Percentiles rank a stretch among this genome's conserved stretches.
These are phyloP conservation scores for Drosophila paramelanica DNA, from an alignment of 2,888 invertebrate genomes.

Conservation along the genomic window DNA sequence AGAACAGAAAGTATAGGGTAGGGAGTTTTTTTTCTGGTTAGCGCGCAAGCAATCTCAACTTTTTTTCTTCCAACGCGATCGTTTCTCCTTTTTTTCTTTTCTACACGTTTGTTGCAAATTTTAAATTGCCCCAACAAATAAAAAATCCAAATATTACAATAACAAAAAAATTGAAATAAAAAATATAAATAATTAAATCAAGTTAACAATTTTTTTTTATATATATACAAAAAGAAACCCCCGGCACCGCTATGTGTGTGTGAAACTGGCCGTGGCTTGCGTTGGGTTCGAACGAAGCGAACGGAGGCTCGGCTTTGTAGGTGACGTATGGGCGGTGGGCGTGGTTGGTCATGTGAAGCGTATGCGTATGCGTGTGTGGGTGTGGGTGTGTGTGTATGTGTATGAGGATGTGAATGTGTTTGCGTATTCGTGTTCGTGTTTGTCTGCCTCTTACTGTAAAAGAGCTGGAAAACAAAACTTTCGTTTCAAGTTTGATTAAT, in stretches of 20 bases:
- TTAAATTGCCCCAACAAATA: conserved; percentile 37
- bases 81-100: conserved; percentile 19
- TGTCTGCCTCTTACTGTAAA: conserved; percentile 25
- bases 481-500: neutral
- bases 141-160: conserved; percentile 31
- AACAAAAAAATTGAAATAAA: conserved; percentile 10
- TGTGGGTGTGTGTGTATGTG: conserved; percentile 25
- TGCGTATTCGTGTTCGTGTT: conserved; percentile 25
- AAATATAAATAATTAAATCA: conserved; percentile 24
- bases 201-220: conserved; percentile 22
- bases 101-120: conserved; percentile 16
- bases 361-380: conserved; percentile 34
- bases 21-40: conserved; percentile 40
- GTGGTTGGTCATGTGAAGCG: conserved; percentile 51
- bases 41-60: conserved; percentile 45
- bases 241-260: conserved; percentile 73
- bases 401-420: conserved; percentile 28
- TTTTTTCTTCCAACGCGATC: conserved; percentile 16
- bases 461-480: conserved; percentile 12
- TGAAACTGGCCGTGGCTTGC: conserved; percentile 80
- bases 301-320: conserved; percentile 71
- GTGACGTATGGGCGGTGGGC: conserved; percentile 74
- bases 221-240: conserved; percentile 31
- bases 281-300: conserved; percentile 77
- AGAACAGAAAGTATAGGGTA: conserved; percentile 58